Evolutionary conservation across 2,888 invertebrate species (phyloP).

Genomic region (Silvanus unidentatus): DNA sequence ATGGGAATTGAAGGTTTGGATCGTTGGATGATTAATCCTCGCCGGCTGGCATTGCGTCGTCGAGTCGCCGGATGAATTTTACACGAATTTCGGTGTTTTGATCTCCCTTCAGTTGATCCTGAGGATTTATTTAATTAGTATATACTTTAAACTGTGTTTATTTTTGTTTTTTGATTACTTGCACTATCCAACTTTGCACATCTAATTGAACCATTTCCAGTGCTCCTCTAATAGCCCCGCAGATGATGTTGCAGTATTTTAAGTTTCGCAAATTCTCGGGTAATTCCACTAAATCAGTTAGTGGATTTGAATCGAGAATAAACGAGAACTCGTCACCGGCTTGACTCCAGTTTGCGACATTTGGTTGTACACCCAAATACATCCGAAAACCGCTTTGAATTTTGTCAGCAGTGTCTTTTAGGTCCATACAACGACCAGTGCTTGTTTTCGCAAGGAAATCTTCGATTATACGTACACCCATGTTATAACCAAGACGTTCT

Average conservation of each 20-base stretch:
- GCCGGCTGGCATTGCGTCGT: constrained; percentile 97
- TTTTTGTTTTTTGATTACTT: constrained; percentile 33
- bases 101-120: constrained; percentile 94
- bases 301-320: constrained; percentile 88
- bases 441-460: constrained; percentile 92
- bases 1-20: too few species aligned
- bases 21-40: too few species aligned
- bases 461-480: constrained; percentile 95
- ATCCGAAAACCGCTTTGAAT: constrained; percentile 77
- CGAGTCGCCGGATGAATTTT: constrained; percentile 89
- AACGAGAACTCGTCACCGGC: constrained; percentile 95
- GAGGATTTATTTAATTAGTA: constrained; percentile 37
- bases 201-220: constrained; percentile 99
- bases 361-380: constrained; percentile 87
- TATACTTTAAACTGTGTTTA: not conserved
- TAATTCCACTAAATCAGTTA: constrained; percentile 95
- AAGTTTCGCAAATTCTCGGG: constrained; percentile 77
- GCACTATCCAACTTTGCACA: constrained; percentile 88
- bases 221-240: constrained; percentile 88
- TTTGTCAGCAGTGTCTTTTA: constrained; percentile 95
- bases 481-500: constrained; percentile 94
- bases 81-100: constrained; percentile 88
- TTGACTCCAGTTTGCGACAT: constrained; percentile 90
- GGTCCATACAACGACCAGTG: constrained; percentile 85
- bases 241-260: constrained; percentile 88